Evolutionary conservation across 2,888 invertebrate species (phyloP).

Genomic region (Adineta ricciae): DNA sequence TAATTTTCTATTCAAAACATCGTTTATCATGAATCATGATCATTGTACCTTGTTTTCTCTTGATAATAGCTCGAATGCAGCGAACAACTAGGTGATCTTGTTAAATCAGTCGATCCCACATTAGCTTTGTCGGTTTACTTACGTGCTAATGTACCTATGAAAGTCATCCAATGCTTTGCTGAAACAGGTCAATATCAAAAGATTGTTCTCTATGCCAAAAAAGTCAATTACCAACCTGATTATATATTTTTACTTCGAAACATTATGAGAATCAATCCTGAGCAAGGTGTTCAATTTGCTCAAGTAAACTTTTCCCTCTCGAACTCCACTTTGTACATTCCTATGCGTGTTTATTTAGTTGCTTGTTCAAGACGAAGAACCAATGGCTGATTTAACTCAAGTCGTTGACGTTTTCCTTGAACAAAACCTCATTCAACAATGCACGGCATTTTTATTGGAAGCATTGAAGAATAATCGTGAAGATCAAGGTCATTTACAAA

Average conservation of each 20-base stretch:
- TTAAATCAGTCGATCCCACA: conserved; percentile 89
- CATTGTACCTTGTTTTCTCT: background rate
- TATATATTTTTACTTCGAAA: conserved; percentile 87
- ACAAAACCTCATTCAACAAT: conserved; percentile 95
- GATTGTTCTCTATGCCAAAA: conserved; percentile 95
- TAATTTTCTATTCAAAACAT: background rate
- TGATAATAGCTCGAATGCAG: conserved; percentile 70
- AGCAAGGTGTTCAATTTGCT: conserved; percentile 65
- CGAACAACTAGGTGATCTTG: conserved; percentile 93
- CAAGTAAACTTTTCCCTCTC: conserved; percentile 36
- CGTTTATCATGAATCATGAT: background rate
- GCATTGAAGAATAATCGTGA: conserved; percentile 93
- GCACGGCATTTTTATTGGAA: conserved; percentile 91
- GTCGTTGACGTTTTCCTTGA: conserved; percentile 99
- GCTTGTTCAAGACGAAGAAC: conserved; percentile 90
- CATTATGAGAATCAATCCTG: conserved; percentile 91
- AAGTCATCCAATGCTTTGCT: conserved; percentile 96
- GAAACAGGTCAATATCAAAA: conserved; percentile 99
- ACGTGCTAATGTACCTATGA: conserved; percentile 91
- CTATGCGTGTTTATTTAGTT: conserved; percentile 52
- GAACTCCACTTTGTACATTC: too few relatives aligned
- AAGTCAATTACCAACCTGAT: conserved; percentile 91
- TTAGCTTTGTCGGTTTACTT: conserved; percentile 91
- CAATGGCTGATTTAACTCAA: conserved; percentile 85
- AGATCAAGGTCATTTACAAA: conserved; percentile 88